Evolutionary conservation across 1,140 invertebrate genomes (phyloP).

Genomic region (Zaprionus africanus): DNA sequence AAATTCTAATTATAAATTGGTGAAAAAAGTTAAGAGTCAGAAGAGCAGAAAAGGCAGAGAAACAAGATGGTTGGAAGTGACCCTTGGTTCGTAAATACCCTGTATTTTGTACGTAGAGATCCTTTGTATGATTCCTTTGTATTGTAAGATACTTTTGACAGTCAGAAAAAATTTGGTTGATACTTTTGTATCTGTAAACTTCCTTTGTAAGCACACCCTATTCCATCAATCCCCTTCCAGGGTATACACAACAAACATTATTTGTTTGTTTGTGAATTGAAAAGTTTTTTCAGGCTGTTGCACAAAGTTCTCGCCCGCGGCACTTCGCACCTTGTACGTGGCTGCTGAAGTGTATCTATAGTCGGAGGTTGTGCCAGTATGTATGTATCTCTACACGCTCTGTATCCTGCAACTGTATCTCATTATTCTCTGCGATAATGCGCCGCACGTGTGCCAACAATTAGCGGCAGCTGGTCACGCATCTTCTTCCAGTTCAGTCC

Average conservation of each 20-base stretch:
- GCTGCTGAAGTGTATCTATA: neutral
- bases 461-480: constrained; percentile 66
- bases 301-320: constrained; percentile 10
- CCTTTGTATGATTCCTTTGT: neutral
- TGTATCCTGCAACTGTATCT: constrained; percentile 22
- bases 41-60: constrained; percentile 19
- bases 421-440: constrained; percentile 38
- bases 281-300: constrained; percentile 30
- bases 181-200: neutral
- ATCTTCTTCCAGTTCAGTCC: constrained; percentile 5
- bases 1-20: constrained; percentile 49
- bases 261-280: constrained; percentile 21
- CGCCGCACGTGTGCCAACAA: constrained; percentile 62
- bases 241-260: too few species aligned
- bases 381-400: neutral
- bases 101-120: too few species aligned
- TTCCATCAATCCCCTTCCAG: too few species aligned
- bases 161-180: neutral
- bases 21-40: neutral
- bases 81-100: neutral
- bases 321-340: neutral
- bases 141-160: neutral
- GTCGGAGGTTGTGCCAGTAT: neutral
- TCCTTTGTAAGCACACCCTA: too few species aligned
- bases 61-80: too few species aligned